These are phyloP conservation scores for Aphidius ervi DNA, from an alignment of 1,140 invertebrate species.

Conservation along the genomic window DNA sequence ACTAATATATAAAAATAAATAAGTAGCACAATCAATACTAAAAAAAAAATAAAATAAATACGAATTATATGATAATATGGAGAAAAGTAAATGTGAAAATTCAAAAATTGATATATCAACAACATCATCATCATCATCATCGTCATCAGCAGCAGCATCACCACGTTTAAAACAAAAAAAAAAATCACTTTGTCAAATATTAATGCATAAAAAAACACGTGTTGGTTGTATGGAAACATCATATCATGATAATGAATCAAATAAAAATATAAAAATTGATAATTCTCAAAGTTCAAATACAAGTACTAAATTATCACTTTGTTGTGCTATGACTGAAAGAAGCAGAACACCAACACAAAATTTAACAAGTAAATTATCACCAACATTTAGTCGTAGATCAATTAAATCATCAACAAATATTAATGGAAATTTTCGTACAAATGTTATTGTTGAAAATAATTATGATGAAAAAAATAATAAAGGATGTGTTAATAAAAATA, in stretches of 20 bases:
- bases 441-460: conserved; percentile 32
- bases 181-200: conserved; percentile 46
- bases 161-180: conserved; percentile 49
- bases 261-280: conserved; percentile 40
- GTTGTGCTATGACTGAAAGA: conserved; percentile 50
- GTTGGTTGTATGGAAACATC: conserved; percentile 46
- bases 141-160: conserved; percentile 30
- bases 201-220: conserved; percentile 49
- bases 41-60: neutral
- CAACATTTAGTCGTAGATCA: conserved; percentile 40
- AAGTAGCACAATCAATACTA: neutral
- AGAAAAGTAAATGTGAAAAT: conserved; percentile 31
- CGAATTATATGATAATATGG: conserved; percentile 32
- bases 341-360: conserved; percentile 47
- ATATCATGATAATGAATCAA: conserved; percentile 35
- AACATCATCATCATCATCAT: too few species aligned
- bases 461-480: conserved; percentile 21
- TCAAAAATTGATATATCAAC: conserved; percentile 10
- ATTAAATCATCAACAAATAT: conserved; percentile 42
- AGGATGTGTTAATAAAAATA: conserved; percentile 22
- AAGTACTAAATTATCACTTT: conserved; percentile 48
- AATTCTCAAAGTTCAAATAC: conserved; percentile 46
- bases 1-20: neutral
- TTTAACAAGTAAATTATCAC: conserved; percentile 41
- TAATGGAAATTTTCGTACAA: conserved; percentile 38